phyloP scores from a whole-genome alignment of 1,140 invertebrate genomes.

The Zaprionus ornatus region DNA sequence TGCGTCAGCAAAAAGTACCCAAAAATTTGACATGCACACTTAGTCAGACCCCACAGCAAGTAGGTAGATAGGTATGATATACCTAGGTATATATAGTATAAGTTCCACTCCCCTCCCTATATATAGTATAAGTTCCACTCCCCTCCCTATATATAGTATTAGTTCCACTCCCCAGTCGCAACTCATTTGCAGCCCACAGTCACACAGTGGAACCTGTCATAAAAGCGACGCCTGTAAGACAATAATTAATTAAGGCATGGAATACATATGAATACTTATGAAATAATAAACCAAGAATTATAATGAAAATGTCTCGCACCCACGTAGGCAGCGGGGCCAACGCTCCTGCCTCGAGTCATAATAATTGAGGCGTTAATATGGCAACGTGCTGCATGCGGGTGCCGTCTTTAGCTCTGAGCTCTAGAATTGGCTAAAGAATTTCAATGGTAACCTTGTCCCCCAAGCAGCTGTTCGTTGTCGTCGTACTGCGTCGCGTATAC shows the following conservation, averaged over 20 bases:
- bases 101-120: neutral
- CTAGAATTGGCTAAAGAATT: slow-evolving; percentile 4
- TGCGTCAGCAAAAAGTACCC: neutral
- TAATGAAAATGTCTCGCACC: slow-evolving; percentile 63
- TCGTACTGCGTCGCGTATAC: slow-evolving; percentile 55
- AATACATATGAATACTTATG: slow-evolving; percentile 52
- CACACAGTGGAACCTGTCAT: slow-evolving; percentile 26
- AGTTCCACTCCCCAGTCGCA: neutral
- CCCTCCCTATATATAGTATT: neutral
- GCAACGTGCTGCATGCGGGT: slow-evolving; percentile 6
- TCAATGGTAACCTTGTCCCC: slow-evolving; percentile 1
- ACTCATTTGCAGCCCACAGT: slow-evolving; percentile 33
- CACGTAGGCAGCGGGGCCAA: slow-evolving; percentile 39
- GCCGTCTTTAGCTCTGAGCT: slow-evolving; percentile 15
- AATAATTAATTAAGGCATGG: slow-evolving; percentile 67
- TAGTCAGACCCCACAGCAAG: neutral
- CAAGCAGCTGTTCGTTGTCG: neutral
- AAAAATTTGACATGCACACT: neutral
- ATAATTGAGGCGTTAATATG: slow-evolving; percentile 40
- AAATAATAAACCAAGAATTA: slow-evolving; percentile 26
- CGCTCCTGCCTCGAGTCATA: slow-evolving; percentile 44
- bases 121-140: neutral
- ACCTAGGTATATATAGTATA: neutral
- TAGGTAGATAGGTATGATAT: neutral
- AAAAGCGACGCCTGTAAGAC: slow-evolving; percentile 19